Evolutionary conservation across 2,888 invertebrate species (phyloP).

Genomic region (Serrognathus titanus): DNA sequence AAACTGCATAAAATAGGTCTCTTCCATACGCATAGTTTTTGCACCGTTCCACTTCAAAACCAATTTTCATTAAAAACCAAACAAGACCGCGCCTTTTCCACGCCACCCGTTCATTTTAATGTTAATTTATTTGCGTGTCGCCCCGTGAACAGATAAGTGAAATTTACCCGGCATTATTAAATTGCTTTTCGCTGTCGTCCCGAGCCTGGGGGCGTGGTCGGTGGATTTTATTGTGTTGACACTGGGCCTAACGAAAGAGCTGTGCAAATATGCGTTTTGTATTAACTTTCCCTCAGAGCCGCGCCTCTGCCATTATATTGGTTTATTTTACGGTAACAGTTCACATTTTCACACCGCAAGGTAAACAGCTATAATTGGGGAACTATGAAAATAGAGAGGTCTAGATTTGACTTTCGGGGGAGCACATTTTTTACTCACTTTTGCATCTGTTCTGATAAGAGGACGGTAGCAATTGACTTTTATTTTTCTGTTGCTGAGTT

Average conservation of each 20-base stretch:
- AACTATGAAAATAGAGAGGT: no score
- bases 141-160: constrained; percentile 21
- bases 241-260: constrained; percentile 44
- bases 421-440: no score
- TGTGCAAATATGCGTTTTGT: constrained; percentile 45
- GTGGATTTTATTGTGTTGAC: constrained; percentile 44
- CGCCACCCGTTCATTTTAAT: not conserved
- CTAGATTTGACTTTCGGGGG: no score
- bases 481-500: no score
- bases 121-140: constrained; percentile 3
- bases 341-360: constrained; percentile 32
- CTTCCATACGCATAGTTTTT: no score
- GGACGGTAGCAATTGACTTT: no score
- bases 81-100: no score
- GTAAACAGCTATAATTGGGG: constrained; percentile 12
- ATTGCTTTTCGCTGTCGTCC: constrained; percentile 41
- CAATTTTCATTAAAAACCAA: no score
- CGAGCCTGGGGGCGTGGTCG: constrained; percentile 31
- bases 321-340: constrained; percentile 34
- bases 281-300: constrained; percentile 40
- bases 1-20: no score
- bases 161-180: constrained; percentile 34
- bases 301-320: constrained; percentile 37
- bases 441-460: no score
- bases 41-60: no score